Evolutionary conservation across 2,797 vertebrate genomes (phyloP), one percentile per base, ranked within the genome.

Genomic region (Poeciliopsis presidionis): DNA sequence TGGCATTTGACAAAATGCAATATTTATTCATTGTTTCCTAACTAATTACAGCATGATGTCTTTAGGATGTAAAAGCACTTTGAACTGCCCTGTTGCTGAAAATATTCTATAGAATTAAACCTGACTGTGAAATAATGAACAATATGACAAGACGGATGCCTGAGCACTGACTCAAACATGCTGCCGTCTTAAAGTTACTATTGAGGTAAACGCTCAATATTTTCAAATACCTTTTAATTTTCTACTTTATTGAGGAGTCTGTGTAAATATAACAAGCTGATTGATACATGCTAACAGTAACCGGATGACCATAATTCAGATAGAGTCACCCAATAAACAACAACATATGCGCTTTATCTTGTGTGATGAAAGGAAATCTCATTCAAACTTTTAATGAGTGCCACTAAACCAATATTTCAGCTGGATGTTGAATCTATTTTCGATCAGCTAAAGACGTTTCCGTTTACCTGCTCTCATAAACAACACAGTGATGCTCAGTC

Each of bases 401-500:
- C 72, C 59, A 47, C 74, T 46, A 81, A 82, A 85, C 75, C 78
- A 69, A 59, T 87, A 74, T 89, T 72, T 82, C 59, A 55, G 80
- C 84, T 57, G 33, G n/a, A 59, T 76, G 70, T 72, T 18, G 74
- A 76, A 80, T 88, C 81, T 79, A 72, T 90, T 89, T 76, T 88
- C 89, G 79, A 83, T 84, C 86, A 71, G 76, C 80, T 73, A 73
- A 57, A 83, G 77, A 78, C 83, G 87, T 77, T 53, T 86, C 85
- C 78, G 84, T 90, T 82, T 84, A 87, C 80, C 67, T 75, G 75
- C 72, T 61, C 76, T 81, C 75, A 85, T 85, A 90, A 92, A 90
- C 87, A 89, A 82, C 83, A 59, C 5, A 9, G 22, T 81, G 82
- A 76, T 70, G 74, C 81, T 81, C 76, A 14, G 67, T 43, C 76